Evolutionary conservation across 2,797 vertebrate species (phyloP).

Genomic region (Loriculus beryllinus): DNA sequence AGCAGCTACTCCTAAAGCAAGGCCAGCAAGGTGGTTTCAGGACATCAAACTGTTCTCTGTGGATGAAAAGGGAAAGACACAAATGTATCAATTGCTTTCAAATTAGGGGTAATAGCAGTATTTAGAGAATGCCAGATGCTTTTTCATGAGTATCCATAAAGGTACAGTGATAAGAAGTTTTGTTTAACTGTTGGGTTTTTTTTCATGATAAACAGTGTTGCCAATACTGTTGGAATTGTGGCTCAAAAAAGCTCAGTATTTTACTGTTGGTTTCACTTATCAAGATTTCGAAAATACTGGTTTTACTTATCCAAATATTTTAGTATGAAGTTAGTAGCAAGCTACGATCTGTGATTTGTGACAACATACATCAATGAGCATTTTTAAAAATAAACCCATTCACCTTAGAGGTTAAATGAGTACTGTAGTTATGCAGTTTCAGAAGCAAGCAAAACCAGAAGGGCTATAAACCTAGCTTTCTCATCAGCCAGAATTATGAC

Average conservation of each 20-base stretch:
- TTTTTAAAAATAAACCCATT: not conserved
- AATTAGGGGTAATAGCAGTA: not conserved
- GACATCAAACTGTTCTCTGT: not conserved
- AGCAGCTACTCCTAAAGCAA: not conserved
- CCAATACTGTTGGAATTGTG: not conserved
- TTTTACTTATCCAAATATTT: not conserved
- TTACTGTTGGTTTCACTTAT: not conserved
- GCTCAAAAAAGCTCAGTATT: not conserved
- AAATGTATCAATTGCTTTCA: not conserved
- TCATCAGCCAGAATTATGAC: not conserved
- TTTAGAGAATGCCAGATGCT: not conserved
- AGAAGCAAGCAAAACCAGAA: slow-evolving; percentile 18
- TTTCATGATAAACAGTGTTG: not conserved
- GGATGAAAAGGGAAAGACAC: not conserved
- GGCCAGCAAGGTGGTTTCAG: not conserved
- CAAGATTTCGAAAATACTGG: not conserved
- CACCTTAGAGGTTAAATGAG: not conserved
- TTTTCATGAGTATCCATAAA: not conserved
- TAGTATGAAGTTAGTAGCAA: not conserved
- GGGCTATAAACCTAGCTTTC: slow-evolving; percentile 1
- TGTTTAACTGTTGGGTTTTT: not conserved
- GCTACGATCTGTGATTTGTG: not conserved
- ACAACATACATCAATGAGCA: not conserved
- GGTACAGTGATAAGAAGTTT: not conserved
- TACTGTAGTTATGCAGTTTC: not conserved